A percentile compares a stretch with the other conserved stretches of the same genome.
phyloP scores from a whole-genome alignment of 2,113 vertebrate species.

The Phocoena sinus region DNA sequence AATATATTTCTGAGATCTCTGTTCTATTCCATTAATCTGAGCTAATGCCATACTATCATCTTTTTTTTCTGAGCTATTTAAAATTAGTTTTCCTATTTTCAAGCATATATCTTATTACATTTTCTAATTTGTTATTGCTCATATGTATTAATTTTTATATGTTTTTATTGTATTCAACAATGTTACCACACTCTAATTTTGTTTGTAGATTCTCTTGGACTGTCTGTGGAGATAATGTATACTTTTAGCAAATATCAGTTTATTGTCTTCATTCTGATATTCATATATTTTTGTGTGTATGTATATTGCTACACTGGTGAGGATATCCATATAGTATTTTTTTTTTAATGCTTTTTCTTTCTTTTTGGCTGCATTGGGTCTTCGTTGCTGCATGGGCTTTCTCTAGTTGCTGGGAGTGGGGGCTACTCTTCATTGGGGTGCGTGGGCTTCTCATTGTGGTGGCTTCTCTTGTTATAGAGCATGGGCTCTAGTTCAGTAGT shows the following conservation, averaged over 20 bases:
- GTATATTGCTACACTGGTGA: background rate
- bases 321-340: background rate
- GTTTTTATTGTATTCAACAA: background rate
- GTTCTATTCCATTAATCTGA: background rate
- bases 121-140: background rate
- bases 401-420: too few species aligned
- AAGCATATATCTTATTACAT: background rate
- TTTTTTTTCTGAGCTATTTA: background rate
- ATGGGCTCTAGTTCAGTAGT: too few species aligned
- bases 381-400: too few species aligned
- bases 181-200: background rate
- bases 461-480: too few species aligned
- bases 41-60: background rate
- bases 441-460: too few species aligned
- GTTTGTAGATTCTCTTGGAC: background rate
- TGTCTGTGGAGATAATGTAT: background rate
- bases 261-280: background rate
- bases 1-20: background rate
- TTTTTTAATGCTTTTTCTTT: too few species aligned
- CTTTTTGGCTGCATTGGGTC: too few species aligned
- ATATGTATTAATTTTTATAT: slow-evolving; percentile 15
- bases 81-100: background rate
- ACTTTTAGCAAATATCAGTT: slow-evolving; percentile 30
- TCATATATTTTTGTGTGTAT: background rate
- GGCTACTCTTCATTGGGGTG: too few species aligned